Evolutionary conservation across 1,140 invertebrate genomes (phyloP), one percentile per base, ranked within the genome.

Genomic region (Coboldia fuscipes): DNA sequence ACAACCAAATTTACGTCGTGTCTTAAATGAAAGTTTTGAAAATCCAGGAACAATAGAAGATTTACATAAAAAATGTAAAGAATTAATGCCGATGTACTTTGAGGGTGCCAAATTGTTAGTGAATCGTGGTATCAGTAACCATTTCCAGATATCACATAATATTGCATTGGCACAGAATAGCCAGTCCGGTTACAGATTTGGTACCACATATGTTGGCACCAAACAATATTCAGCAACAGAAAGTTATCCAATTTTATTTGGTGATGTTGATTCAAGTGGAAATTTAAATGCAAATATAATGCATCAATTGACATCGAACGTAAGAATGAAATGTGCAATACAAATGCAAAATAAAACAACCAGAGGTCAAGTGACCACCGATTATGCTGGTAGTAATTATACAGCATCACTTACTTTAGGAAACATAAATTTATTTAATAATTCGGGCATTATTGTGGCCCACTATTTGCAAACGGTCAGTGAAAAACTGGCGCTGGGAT

Each of bases 91-190:
- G 16, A 61, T 66, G 34, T 69, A 72, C 45, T 89, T 92, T 58
- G 85, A 92, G 52, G 86, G 86, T 37, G 80, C 74, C 5, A 81
- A 81, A 50, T 52, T 90, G 35, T 69, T 88, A 50, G 57, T 92
- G 13, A 84, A 80, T 39, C 84, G 86, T 58, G 76, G 72, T 15
- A 59, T 92, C 15, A 88, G 78, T 46, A 83, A 79, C 54, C 80
- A 89, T 54, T 92, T 92, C 57, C 86, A 92, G 59, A 71, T 90
- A 35, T 77, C 73, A 20, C 81, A 85, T 48, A 74, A 75, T 31
- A 51, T 79, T 42, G 70, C 72, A 48, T 70, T 92, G 63, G 75
- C 75, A 43, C 66, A 68, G 2, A 56, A 69, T 2, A 65, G 67
- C 18, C 72, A 73, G 13, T 78, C 77, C 34, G 81, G 81, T 3